These are phyloP conservation scores for Betta splendens DNA, from an alignment of 2,797 vertebrate species.

Conservation along the genomic window DNA sequence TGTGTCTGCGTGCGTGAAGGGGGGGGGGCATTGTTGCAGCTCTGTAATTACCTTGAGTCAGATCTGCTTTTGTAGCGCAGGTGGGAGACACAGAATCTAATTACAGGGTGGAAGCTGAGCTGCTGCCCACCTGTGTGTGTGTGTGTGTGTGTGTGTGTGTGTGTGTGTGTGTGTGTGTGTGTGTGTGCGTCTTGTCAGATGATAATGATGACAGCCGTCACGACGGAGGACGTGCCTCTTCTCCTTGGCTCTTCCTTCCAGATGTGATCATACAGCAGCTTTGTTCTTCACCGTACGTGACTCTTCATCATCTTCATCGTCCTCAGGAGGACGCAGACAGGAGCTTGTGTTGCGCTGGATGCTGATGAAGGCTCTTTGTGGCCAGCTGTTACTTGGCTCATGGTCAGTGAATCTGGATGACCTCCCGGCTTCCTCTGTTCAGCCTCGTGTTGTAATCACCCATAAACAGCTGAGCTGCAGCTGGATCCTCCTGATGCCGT, in stretches of 20 bases:
- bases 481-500: too few relatives aligned
- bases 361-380: too few relatives aligned
- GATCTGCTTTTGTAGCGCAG: slow-evolving; percentile 67
- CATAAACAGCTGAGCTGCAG: too few relatives aligned
- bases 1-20: slow-evolving; percentile 1
- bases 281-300: slow-evolving; percentile 15
- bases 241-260: neutral
- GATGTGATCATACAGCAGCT: slow-evolving; percentile 12
- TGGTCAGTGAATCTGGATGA: too few relatives aligned
- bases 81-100: slow-evolving; percentile 70
- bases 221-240: slow-evolving; percentile 18
- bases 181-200: slow-evolving; percentile 6
- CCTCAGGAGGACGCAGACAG: too few relatives aligned
- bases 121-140: slow-evolving; percentile 49
- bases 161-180: slow-evolving; percentile 4
- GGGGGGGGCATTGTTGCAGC: slow-evolving; percentile 52
- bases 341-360: too few relatives aligned
- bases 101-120: slow-evolving; percentile 61
- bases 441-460: too few relatives aligned
- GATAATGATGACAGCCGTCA: slow-evolving; percentile 19
- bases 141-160: slow-evolving; percentile 3
- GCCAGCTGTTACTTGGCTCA: too few relatives aligned
- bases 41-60: slow-evolving; percentile 70
- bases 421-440: too few relatives aligned
- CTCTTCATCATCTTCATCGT: slow-evolving; percentile 27